Conservation (phyloP, 2,888 invertebrate genomes). For the Gymnocheta viridis region DNA sequence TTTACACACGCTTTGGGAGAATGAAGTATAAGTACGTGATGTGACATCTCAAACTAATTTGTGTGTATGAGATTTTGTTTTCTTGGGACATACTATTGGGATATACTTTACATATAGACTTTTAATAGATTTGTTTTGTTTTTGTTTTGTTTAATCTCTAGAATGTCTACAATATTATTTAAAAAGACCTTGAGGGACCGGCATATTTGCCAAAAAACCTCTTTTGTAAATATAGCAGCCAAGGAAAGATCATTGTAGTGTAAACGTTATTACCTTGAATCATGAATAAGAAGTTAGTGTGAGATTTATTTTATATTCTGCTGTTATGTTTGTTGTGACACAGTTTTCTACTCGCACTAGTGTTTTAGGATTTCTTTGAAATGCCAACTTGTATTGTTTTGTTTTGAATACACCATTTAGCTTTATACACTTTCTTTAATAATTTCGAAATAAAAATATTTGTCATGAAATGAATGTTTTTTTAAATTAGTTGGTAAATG, state of each 20-base stretch:
- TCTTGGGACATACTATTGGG: slow-evolving; percentile 2
- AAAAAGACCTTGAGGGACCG: slow-evolving; percentile 8
- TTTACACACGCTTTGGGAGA: neutral
- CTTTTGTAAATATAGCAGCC: neutral
- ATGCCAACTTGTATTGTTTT: slow-evolving; percentile 1
- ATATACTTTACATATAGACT: slow-evolving; percentile 9
- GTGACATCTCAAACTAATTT: neutral
- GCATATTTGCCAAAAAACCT: neutral
- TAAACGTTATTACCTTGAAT: neutral
- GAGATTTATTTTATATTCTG: neutral
- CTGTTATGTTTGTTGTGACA: neutral
- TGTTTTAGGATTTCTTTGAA: neutral
- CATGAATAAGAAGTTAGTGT: neutral
- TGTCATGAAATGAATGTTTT: neutral
- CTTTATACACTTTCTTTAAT: neutral
- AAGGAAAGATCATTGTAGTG: neutral
- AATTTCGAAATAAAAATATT: no score
- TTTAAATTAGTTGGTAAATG: neutral
- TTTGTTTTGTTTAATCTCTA: slow-evolving; percentile 13
- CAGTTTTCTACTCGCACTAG: neutral
- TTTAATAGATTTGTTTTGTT: slow-evolving; percentile 27
- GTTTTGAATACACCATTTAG: neutral
- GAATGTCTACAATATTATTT: slow-evolving; percentile 36
- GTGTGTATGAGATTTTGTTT: neutral
- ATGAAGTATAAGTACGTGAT: slow-evolving; percentile 8